A percentile compares a stretch with the other conserved stretches of the same genome.
Evolutionary conservation across 2,888 invertebrate species (phyloP).

Genomic region (Drosophila monieri): DNA sequence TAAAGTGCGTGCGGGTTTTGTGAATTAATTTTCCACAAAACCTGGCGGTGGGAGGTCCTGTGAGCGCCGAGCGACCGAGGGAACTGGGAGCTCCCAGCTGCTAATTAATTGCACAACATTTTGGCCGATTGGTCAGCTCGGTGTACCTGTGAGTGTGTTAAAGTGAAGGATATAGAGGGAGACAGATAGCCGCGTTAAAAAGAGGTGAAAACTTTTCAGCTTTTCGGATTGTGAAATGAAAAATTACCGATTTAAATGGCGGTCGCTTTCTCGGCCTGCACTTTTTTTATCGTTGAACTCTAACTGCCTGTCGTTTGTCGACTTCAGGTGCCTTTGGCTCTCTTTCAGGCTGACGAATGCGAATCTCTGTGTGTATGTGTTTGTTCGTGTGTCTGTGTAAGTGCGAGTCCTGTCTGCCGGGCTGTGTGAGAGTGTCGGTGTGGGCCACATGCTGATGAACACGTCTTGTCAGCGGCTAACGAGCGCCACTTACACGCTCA

Average conservation of each 20-base stretch:
- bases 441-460: constrained; percentile 68
- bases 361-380: constrained; percentile 17
- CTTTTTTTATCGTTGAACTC: constrained; percentile 38
- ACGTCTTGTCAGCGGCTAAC: constrained; percentile 73
- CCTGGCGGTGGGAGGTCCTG: not conserved
- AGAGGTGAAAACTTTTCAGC: constrained; percentile 39
- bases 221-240: constrained; percentile 57
- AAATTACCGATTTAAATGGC: constrained; percentile 65
- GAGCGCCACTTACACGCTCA: constrained; percentile 72
- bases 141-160: constrained; percentile 41
- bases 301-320: constrained; percentile 67
- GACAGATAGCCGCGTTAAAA: not conserved
- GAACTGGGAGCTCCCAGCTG: constrained; percentile 25
- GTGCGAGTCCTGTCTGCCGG: constrained; percentile 8
- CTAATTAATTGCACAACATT: constrained; percentile 66
- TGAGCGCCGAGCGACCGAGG: not conserved
- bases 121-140: constrained; percentile 51
- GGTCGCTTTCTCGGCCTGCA: constrained; percentile 39
- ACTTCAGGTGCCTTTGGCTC: constrained; percentile 43
- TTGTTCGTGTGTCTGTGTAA: constrained; percentile 11
- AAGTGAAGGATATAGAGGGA: not conserved
- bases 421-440: constrained; percentile 18
- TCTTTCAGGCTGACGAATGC: constrained; percentile 31
- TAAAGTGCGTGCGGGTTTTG: constrained; percentile 37
- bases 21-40: constrained; percentile 45